Conservation (phyloP, 2,797 vertebrate genomes). For the Girardinus metallicus region DNA sequence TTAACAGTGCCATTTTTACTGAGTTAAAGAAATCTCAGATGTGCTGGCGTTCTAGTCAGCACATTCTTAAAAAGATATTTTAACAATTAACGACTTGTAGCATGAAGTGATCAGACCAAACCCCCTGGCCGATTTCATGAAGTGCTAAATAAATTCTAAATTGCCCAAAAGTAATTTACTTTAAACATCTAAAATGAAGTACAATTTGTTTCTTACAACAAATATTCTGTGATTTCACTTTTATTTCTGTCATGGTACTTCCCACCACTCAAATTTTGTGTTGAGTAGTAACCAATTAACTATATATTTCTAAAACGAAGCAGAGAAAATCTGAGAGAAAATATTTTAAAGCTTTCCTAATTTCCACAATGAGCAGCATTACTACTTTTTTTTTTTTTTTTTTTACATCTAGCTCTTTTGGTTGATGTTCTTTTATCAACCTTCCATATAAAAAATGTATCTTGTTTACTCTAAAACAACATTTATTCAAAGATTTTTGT, state of each 20-base stretch:
- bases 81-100: constrained; percentile 66
- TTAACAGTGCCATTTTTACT: constrained; percentile 32
- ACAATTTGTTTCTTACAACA: constrained; percentile 12
- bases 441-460: constrained; percentile 19
- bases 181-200: constrained; percentile 50
- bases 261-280: background rate
- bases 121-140: constrained; percentile 51
- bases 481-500: background rate
- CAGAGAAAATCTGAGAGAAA: constrained; percentile 6
- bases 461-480: background rate
- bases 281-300: constrained; percentile 13
- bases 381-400: constrained; percentile 13
- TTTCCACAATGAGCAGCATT: constrained; percentile 14
- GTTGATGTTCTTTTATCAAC: constrained; percentile 16
- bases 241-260: constrained; percentile 6
- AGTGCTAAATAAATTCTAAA: constrained; percentile 65
- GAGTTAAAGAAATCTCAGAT: constrained; percentile 73
- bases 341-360: constrained; percentile 15
- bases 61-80: constrained; percentile 67
- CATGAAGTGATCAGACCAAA: constrained; percentile 16
- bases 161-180: constrained; percentile 41
- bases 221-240: constrained; percentile 16
- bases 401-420: constrained; percentile 11
- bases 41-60: constrained; percentile 79
- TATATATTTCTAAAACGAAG: constrained; percentile 20